Base-by-base conservation (phyloP, 1,140 invertebrate species). In the Drosophila arizonae region DNA sequence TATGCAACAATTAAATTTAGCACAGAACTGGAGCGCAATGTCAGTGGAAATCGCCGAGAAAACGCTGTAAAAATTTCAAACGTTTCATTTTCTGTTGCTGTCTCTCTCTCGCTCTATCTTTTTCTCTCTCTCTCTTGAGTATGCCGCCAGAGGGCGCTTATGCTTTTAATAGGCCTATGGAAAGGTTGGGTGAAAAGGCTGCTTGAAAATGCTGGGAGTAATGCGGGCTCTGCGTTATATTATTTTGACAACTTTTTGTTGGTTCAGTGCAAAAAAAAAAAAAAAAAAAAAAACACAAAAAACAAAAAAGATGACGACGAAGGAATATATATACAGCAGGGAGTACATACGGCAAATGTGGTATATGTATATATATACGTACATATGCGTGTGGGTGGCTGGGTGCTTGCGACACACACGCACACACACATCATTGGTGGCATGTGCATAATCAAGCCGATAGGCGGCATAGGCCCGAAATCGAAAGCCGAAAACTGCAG, bases 371-470 rank as follows among this genome's bases (percentile, higher is more conserved):
- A 36, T 48, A 46, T 36, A 45, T 76, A 58, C 39, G 57, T 33
- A 33, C 9, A 33, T 33, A 33, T 46, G 41, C 50, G 28, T 39
- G 39, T 15, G 17, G 13, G 56, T 26, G 41, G 21, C 9, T 13
- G 43, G 11, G 15, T 21, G 67, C 2, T 17, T 11, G 56, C 21
- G 9, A 8, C 15, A 46, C n/a, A 46, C n/a, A 46, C n/a, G 21
- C 21, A 24, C 21, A 5, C 13, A 46, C 84, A 84, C 84, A 72
- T 87, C 84, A 82, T 87, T 87, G 84, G 84, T 88, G 77, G 81
- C 81, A 80, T 80, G 81, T 85, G 77, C 81, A 85, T 85, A 80
- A 85, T 85, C 82, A 82, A 74, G 79, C 46, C 24, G 72, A 48
- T 75, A 65, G 66, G 45, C 61, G 60, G 65, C 60, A 70, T 79